Percentiles rank a stretch among this genome's conserved stretches.
Evolutionary conservation across 2,888 invertebrate species (phyloP).

Genomic region (Meiosimyza decipiens): DNA sequence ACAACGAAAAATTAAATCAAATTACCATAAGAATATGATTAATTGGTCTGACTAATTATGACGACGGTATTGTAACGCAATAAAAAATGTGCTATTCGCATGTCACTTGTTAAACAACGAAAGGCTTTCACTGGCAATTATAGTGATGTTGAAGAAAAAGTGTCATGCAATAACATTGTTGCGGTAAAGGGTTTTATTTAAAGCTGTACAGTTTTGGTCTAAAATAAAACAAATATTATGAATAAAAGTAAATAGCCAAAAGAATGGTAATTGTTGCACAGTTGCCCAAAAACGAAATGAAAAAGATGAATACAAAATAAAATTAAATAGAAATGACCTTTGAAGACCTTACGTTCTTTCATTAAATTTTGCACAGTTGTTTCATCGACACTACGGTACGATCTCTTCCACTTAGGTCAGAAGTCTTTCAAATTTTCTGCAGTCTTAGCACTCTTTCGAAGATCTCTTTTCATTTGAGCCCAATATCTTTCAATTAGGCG

Average conservation of each 20-base stretch:
- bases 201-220: not conserved
- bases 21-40: not conserved
- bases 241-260: not conserved
- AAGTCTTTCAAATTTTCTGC: too few relatives aligned
- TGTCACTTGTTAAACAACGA: constrained; percentile 12
- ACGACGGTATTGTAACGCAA: not conserved
- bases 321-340: too few relatives aligned
- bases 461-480: too few relatives aligned
- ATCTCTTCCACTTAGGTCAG: too few relatives aligned
- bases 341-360: too few relatives aligned
- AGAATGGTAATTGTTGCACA: not conserved
- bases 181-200: not conserved
- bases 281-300: too few relatives aligned
- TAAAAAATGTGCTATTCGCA: constrained; percentile 16
- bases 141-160: not conserved
- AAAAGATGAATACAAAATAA: too few relatives aligned
- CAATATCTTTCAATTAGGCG: too few relatives aligned
- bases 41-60: constrained; percentile 34
- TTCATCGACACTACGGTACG: too few relatives aligned
- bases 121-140: constrained; percentile 22
- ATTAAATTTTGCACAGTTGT: too few relatives aligned
- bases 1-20: not conserved
- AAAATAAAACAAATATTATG: not conserved
- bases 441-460: too few relatives aligned
- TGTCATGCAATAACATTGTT: not conserved